A percentile compares a stretch with the other conserved stretches of the same genome.
phyloP scores from a whole-genome alignment of 2,888 invertebrate genomes.

The Celastrina argiolus region DNA sequence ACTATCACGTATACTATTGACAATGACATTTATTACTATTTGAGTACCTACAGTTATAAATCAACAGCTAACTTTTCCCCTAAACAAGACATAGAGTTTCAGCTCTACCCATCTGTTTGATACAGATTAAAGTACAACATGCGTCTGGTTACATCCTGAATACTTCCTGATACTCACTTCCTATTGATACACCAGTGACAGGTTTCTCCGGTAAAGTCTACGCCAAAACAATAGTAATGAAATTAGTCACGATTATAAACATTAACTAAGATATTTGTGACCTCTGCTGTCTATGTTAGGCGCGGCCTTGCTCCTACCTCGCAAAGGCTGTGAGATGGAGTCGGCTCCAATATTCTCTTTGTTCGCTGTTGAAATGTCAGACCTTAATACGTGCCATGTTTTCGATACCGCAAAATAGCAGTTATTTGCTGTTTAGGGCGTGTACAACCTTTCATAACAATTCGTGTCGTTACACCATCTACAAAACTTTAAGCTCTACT shows the following conservation, averaged over 20 bases:
- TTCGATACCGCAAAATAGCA: slow-evolving; percentile 35
- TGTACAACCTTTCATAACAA: slow-evolving; percentile 41
- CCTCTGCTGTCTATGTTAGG: slow-evolving; percentile 25
- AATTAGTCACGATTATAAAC: slow-evolving; percentile 8
- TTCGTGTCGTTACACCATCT: slow-evolving; percentile 38
- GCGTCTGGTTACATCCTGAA: not conserved
- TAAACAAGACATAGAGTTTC: not conserved
- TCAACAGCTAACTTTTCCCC: not conserved
- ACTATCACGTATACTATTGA: not conserved
- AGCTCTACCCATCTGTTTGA: not conserved
- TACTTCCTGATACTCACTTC: not conserved
- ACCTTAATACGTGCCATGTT: slow-evolving; percentile 55
- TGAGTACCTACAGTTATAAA: not conserved
- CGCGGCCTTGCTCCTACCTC: slow-evolving; percentile 47
- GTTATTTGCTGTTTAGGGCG: slow-evolving; percentile 30
- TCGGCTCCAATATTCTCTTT: slow-evolving; percentile 52
- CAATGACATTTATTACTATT: not conserved
- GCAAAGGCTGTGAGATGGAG: slow-evolving; percentile 44
- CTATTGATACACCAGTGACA: not conserved
- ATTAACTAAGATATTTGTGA: slow-evolving; percentile 26
- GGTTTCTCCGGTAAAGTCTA: not conserved
- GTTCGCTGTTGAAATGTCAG: slow-evolving; percentile 56
- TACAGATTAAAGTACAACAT: not conserved
- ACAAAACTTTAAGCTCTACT: slow-evolving; percentile 27
- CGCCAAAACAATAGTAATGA: not conserved